These are phyloP conservation scores for Paramormyrops kingsleyae DNA, from an alignment of 2,113 vertebrate genomes.

Conservation along the genomic window DNA sequence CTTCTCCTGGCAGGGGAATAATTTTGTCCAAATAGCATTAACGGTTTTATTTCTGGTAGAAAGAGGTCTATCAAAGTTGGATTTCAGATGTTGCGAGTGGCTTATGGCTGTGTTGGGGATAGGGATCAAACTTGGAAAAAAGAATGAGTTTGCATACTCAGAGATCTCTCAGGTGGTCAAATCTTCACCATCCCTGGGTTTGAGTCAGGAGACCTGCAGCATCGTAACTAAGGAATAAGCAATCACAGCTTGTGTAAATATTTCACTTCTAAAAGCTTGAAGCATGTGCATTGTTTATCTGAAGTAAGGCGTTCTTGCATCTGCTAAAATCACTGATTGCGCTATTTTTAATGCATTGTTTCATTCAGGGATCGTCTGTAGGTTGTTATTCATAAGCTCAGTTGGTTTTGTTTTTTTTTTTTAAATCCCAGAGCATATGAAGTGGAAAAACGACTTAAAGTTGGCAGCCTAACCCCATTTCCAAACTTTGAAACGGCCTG, in stretches of 20 bases:
- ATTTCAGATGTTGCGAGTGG: neutral
- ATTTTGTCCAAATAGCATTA: neutral
- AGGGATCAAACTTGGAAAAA: neutral
- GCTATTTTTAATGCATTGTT: slow-evolving; percentile 20
- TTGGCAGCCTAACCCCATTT: slow-evolving; percentile 87
- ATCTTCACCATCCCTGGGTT: neutral
- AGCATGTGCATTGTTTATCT: slow-evolving; percentile 22
- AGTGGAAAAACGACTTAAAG: slow-evolving; percentile 87
- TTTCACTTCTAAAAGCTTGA: slow-evolving; percentile 15
- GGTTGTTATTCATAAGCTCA: slow-evolving; percentile 11
- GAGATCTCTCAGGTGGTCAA: neutral
- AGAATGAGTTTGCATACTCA: slow-evolving; percentile 12
- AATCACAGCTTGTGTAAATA: slow-evolving; percentile 29
- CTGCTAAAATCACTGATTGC: slow-evolving; percentile 23
- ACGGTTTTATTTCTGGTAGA: neutral
- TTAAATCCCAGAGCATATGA: slow-evolving; percentile 82
- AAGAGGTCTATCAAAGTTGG: neutral
- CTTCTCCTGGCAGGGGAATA: neutral
- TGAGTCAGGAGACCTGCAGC: neutral
- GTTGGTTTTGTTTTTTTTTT: slow-evolving; percentile 50
- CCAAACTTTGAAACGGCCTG: slow-evolving; percentile 93
- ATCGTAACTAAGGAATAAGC: neutral
- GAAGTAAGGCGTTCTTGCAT: slow-evolving; percentile 28
- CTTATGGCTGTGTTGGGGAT: neutral
- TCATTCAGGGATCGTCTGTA: slow-evolving; percentile 7